Base-by-base conservation (phyloP, 1,140 invertebrate genomes). In the Drosophila ohnishii region DNA sequence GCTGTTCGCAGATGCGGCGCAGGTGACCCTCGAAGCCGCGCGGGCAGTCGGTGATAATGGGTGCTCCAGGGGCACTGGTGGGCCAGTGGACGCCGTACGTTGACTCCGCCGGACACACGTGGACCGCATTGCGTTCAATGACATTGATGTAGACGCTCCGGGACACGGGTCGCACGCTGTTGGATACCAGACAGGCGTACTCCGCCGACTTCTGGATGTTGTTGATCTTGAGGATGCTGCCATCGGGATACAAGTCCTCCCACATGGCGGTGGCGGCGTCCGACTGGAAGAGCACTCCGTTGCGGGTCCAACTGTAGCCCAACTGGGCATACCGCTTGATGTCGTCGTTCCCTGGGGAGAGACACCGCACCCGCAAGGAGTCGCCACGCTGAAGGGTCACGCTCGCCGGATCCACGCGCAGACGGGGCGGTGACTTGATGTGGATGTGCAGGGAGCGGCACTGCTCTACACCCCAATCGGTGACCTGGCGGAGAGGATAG, bases 301-400 rank as follows among this genome's bases (percentile, higher is more conserved):
- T 96, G 66, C 95, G 94, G 0, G 95, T 95, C 96, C 96, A 96
- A 75, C 95, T 96, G 76, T 96, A 96, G 3, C 95, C 96, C n/a
- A 96, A 92, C 37, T 93, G 94, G 0, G 93, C 93, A 47, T 91
- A 90, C 0, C 84, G 80, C 50, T 94, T 93, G 40, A 93, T 92
- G n/a, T 92, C 92, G 66, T 93, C 92, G 59, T 93, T 93, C 40
- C 94, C 94, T 4, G 93, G 92, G 9, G 94, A 94, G 19, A 95
- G 90, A 76, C 95, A 95, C 10, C 94, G 94, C 56, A 95, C 93
- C 40, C 93, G 94, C 13, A 95, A 92, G 59, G 95, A 95, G 56
- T 95, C 94, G 0, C 91, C 91, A 0, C 90, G 89, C 30, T 91
- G 84, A 42, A 96, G 93, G 13, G 95, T 96, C 1, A 95, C 93